Percentiles rank a stretch among this genome's conserved stretches.
Conservation (phyloP, 2,113 vertebrate genomes). For the Leucopternis melanops region DNA sequence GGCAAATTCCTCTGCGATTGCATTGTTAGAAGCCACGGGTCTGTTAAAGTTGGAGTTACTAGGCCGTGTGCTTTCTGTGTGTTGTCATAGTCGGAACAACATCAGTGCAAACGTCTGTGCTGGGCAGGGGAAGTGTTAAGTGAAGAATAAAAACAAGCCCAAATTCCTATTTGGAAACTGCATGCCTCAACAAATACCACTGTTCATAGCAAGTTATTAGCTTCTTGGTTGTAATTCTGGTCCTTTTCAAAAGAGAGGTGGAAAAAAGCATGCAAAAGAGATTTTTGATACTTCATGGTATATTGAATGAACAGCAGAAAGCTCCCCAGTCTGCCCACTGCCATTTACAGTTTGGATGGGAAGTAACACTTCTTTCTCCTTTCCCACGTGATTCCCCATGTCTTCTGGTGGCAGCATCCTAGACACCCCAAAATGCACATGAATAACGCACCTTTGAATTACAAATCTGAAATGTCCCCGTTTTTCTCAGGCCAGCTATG, state of each 20-base stretch:
- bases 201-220: constrained; percentile 38
- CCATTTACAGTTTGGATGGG: background rate
- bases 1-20: constrained; percentile 45
- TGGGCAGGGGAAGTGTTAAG: constrained; percentile 52
- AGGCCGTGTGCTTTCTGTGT: constrained; percentile 35
- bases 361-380: background rate
- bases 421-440: background rate
- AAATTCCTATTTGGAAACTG: constrained; percentile 56
- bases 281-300: constrained; percentile 10
- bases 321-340: background rate
- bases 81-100: constrained; percentile 26
- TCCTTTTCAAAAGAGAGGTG: constrained; percentile 22
- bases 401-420: background rate
- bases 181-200: constrained; percentile 59
- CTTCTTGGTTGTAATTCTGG: constrained; percentile 45
- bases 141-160: constrained; percentile 49
- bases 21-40: constrained; percentile 43
- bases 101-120: background rate
- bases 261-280: constrained; percentile 38
- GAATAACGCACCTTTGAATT: background rate
- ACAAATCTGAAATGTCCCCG: background rate
- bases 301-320: constrained; percentile 12
- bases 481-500: background rate
- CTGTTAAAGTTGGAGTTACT: constrained; percentile 48
- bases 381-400: rapidly evolving